Evolutionary conservation across 2,888 invertebrate genomes (phyloP).

Genomic region (Dynastes maya): DNA sequence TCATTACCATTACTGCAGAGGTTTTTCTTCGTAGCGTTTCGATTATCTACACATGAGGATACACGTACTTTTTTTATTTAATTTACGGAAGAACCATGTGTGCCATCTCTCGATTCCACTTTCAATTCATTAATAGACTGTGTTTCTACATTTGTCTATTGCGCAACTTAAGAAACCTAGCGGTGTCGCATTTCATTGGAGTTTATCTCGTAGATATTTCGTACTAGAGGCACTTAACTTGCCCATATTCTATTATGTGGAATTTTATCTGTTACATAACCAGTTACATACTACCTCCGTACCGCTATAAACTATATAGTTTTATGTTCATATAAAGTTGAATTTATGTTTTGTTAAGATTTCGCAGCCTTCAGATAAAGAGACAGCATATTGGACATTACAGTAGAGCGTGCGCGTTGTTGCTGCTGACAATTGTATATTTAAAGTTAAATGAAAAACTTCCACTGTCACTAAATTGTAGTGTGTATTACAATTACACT

Average conservation of each 20-base stretch:
- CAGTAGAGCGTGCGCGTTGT: slow-evolving; percentile 5
- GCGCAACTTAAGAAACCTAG: slow-evolving; percentile 52
- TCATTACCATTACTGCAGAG: too few relatives aligned
- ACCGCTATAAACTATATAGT: slow-evolving; percentile 54
- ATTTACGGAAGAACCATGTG: background rate
- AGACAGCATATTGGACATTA: slow-evolving; percentile 37
- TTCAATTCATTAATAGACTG: slow-evolving; percentile 49
- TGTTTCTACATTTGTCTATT: slow-evolving; percentile 52
- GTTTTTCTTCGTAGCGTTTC: too few relatives aligned
- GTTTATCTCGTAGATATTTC: slow-evolving; percentile 52
- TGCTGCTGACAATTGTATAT: slow-evolving; percentile 23
- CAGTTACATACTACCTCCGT: slow-evolving; percentile 50
- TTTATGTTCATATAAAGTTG: slow-evolving; percentile 57
- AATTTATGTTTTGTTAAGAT: slow-evolving; percentile 57
- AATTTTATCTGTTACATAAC: slow-evolving; percentile 58
- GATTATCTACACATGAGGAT: too few relatives aligned
- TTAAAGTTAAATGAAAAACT: slow-evolving; percentile 27
- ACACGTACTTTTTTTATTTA: too few relatives aligned
- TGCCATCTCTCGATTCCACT: slow-evolving; percentile 53
- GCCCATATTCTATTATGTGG: slow-evolving; percentile 57
- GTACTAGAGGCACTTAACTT: slow-evolving; percentile 54
- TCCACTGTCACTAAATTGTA: slow-evolving; percentile 8
- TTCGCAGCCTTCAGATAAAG: slow-evolving; percentile 54
- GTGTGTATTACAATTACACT: slow-evolving; percentile 14
- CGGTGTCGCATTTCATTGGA: slow-evolving; percentile 48